phyloP scores from a whole-genome alignment of 2,888 invertebrate genomes.

The Callosobruchus maculatus region DNA sequence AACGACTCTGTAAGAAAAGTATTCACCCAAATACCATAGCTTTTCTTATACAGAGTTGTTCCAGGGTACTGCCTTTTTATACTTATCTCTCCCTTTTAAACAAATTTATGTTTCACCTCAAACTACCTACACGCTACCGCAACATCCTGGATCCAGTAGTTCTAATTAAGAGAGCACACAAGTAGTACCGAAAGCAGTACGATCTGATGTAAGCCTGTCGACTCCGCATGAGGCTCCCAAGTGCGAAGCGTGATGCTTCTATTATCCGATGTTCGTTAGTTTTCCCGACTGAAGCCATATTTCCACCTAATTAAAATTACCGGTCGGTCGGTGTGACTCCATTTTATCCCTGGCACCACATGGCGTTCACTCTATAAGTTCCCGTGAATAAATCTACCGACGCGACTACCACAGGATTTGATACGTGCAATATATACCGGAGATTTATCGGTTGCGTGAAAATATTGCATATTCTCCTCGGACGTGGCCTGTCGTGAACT shows the following conservation, averaged over 20 bases:
- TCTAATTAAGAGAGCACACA: not conserved
- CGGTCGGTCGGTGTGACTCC: not conserved
- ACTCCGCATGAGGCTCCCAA: not conserved
- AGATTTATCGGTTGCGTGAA: slow-evolving; percentile 21
- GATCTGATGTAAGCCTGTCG: not conserved
- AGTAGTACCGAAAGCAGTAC: not conserved
- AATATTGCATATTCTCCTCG: slow-evolving; percentile 23
- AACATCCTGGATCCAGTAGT: not conserved
- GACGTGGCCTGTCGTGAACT: not conserved
- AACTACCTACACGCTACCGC: no score
- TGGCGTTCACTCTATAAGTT: not conserved
- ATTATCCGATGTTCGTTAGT: not conserved
- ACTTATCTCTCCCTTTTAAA: no score
- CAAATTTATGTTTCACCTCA: no score
- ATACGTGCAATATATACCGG: slow-evolving; percentile 3
- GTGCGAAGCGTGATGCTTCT: not conserved
- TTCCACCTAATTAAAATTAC: not conserved
- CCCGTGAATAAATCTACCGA: not conserved
- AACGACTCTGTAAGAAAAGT: no score
- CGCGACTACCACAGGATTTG: not conserved
- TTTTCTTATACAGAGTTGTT: no score
- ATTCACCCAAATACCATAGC: no score
- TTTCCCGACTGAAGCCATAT: not conserved
- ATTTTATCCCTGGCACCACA: not conserved
- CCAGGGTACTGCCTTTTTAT: no score